phyloP scores from a whole-genome alignment of 2,797 vertebrate species.

The Manis crassicaudata region DNA sequence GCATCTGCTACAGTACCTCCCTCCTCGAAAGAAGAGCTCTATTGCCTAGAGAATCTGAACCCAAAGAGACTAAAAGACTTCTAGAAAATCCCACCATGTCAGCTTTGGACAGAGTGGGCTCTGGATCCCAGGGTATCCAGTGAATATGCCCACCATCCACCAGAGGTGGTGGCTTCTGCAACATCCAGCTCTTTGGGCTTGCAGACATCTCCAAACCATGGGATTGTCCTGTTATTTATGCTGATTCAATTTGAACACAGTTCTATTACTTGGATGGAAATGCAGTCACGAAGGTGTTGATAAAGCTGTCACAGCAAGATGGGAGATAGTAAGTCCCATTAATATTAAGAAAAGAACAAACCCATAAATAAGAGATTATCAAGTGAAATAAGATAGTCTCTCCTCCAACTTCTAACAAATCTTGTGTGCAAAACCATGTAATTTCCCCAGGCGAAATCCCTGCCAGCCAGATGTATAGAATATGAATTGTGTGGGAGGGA shows the following conservation, averaged over 20 bases:
- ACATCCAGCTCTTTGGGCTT: not conserved
- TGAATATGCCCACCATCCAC: not conserved
- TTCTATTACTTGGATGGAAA: constrained; percentile 58
- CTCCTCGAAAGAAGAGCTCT: not conserved
- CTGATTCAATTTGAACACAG: constrained; percentile 13
- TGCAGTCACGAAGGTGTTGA: constrained; percentile 56
- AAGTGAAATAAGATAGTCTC: constrained; percentile 70
- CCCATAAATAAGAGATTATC: constrained; percentile 77
- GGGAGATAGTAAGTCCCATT: constrained; percentile 60
- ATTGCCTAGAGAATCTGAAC: not conserved
- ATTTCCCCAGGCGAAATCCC: constrained; percentile 69
- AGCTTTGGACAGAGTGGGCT: not conserved
- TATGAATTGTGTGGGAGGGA: constrained; percentile 64
- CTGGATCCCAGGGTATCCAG: not conserved
- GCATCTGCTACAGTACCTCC: not conserved
- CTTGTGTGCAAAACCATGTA: constrained; percentile 64
- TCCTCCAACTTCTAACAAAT: constrained; percentile 75
- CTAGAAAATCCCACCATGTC: not conserved
- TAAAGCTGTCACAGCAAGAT: constrained; percentile 66
- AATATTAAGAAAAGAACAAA: constrained; percentile 76
- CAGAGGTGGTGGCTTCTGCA: not conserved
- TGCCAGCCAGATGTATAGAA: constrained; percentile 58
- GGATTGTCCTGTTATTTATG: constrained; percentile 41
- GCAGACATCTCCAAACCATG: not conserved
- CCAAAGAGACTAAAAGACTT: not conserved